Base-by-base conservation (phyloP, 2,113 vertebrate genomes). In the Amphiprion ocellaris region DNA sequence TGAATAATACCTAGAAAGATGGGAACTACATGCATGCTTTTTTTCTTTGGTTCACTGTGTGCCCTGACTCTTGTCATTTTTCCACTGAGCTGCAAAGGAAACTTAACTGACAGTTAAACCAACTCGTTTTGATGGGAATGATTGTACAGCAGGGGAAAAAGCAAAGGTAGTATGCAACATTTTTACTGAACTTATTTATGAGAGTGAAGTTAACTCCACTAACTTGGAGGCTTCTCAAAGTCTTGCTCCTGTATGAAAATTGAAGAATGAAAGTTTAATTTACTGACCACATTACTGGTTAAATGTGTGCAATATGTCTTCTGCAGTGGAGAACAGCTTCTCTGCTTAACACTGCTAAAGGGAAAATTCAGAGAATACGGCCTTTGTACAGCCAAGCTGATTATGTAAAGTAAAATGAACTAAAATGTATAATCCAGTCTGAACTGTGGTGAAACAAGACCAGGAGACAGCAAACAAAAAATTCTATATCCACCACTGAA, bases 351-450 rank as follows among this genome's bases (percentile, higher is more conserved):
- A 44, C 41, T 44, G 2, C 2, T 44, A 15, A 12, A 44, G 14
- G 4, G 8, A 15, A 12, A 44, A 14, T 14, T 41, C 30, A 52
- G 0, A 61, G 24, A 30, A 52, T 23, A 24, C 53, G 17, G 11
- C 33, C 33, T 37, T 37, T 37, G 33, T 17, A 17, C 8, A 17
- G 6, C 21, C 0, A 0, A 61, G 24, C 11, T 68, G 74, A 61
- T 60, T 19, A 39, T 49, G 1, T 15, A 47, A 49, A 66, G 65
- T 12, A 60, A 68, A 69, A 37, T 61, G 19, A 69, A 44, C 17
- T 52, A 69, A 46, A 23, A 47, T 4, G 30, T 56, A 69, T 67
- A 8, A 52, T 28, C 16, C 37, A 53, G n/a, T 77, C 58, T 68
- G 28, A 53, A 16, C 37, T 68, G 64, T 77, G 64, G 24, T 17